These are phyloP conservation scores for Mactromeris polynyma DNA, from an alignment of 2,888 invertebrate species.

Conservation along the genomic window DNA sequence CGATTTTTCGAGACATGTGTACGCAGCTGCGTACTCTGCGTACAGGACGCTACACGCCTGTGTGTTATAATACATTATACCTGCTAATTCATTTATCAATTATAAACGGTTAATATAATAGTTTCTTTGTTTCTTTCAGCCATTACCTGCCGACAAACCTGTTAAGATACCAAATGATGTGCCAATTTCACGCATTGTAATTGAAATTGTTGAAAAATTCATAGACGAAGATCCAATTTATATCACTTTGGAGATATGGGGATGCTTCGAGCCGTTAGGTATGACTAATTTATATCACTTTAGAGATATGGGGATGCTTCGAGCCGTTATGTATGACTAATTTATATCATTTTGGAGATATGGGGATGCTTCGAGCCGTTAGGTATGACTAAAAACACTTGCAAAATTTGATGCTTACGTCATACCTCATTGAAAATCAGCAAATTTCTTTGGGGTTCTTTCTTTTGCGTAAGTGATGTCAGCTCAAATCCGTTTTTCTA, in stretches of 20 bases:
- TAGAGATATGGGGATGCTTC: conserved; percentile 61
- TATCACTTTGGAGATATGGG: conserved; percentile 55
- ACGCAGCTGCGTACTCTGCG: too few relatives aligned
- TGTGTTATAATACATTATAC: too few relatives aligned
- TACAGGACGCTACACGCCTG: too few relatives aligned
- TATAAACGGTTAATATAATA: too few relatives aligned
- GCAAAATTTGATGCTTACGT: too few relatives aligned
- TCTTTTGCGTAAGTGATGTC: too few relatives aligned
- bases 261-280: conserved; percentile 48
- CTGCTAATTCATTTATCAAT: too few relatives aligned
- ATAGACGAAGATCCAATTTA: conserved; percentile 43
- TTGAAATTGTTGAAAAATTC: conserved; percentile 51
- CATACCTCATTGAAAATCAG: too few relatives aligned
- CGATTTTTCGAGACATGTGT: too few relatives aligned
- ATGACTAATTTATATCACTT: background rate
- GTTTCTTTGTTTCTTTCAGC: conserved; percentile 20
- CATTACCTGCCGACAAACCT: conserved; percentile 48
- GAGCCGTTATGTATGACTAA: conserved; percentile 7
- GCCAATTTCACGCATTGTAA: conserved; percentile 37
- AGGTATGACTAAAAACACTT: background rate
- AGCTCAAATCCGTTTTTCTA: too few relatives aligned
- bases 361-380: conserved; percentile 57
- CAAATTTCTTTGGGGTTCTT: too few relatives aligned
- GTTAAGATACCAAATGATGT: conserved; percentile 44
- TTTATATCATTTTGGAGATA: conserved; percentile 17